Base-by-base conservation (phyloP, 2,113 vertebrate genomes). In the Hydropotes inermis region DNA sequence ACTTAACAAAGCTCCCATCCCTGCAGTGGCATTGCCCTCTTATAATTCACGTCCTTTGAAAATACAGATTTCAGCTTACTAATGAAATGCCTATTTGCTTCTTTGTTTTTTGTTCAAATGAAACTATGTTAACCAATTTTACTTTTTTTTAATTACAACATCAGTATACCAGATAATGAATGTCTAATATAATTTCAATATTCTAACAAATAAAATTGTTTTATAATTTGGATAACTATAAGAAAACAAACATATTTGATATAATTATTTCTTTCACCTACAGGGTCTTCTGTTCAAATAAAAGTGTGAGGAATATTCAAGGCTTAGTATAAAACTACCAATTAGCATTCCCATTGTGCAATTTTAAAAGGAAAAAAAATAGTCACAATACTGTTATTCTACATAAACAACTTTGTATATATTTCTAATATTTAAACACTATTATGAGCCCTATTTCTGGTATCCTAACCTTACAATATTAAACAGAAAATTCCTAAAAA, bases 171-270 rank as follows among this genome's bases (percentile, higher is more conserved):
- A 94, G 74, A 33, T 83, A 88, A 79, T 94, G 39, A 36, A 88
- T 95, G 8, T 76, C 3, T 93, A 87, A 60, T 45, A 93, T 58
- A 86, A 94, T 89, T 94, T 94, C 81, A 96, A 95, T 88, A 90
- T 45, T 81, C 39, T 78, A 87, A 96, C n/a, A 88, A 95, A 91
- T 81, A 74, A 92, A 64, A 83, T 36, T 36, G 12, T 47, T 61
- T 58, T 89, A 54, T 93, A 54, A 93, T 79, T 95, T 91, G n/a
- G 89, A 91, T 93, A 81, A 84, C 13, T 91, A 91, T 19, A 84
- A 27, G 82, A 92, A 97, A 89, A 88, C 16, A 76, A 67, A 79
- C 9, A 39, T 43, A 89, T 76, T 87, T 93, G 13, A 74, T 84
- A 4, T 64, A 43, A 86, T 74, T 84, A 76, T 7, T 88, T 96